phyloP scores from a whole-genome alignment of 2,797 vertebrate species.

The Rallus crepitans region DNA sequence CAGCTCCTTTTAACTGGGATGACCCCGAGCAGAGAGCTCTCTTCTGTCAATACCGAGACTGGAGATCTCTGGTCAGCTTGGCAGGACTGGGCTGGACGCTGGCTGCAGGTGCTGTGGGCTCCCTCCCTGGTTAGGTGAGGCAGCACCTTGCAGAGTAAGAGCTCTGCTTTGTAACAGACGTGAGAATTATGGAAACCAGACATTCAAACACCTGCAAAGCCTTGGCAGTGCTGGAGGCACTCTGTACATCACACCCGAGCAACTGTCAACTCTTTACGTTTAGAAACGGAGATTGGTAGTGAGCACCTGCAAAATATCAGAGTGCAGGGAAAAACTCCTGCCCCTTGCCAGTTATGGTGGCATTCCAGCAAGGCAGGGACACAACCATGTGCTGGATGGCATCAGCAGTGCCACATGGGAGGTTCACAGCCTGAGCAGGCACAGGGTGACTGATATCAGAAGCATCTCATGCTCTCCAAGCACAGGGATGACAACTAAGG shows the following conservation, averaged over 20 bases:
- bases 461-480: background rate
- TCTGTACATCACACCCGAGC: background rate
- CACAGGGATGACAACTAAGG: background rate
- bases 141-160: background rate
- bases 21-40: background rate
- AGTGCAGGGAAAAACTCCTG: background rate
- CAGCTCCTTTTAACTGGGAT: background rate
- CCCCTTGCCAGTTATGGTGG: background rate
- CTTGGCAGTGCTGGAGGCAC: background rate
- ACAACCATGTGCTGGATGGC: fast-evolving
- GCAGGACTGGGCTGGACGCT: background rate
- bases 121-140: fast-evolving
- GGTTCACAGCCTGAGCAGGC: background rate
- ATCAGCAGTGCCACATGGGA: fast-evolving
- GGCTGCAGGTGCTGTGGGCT: fast-evolving
- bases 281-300: background rate
- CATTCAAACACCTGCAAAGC: background rate
- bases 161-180: background rate
- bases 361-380: background rate
- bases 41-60: background rate
- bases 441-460: background rate
- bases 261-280: background rate
- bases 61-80: fast-evolving
- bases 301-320: background rate
- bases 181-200: background rate